Percentiles rank a stretch among this genome's conserved stretches.
phyloP scores from a whole-genome alignment of 2,888 invertebrate genomes.

The Acronicta leporina region DNA sequence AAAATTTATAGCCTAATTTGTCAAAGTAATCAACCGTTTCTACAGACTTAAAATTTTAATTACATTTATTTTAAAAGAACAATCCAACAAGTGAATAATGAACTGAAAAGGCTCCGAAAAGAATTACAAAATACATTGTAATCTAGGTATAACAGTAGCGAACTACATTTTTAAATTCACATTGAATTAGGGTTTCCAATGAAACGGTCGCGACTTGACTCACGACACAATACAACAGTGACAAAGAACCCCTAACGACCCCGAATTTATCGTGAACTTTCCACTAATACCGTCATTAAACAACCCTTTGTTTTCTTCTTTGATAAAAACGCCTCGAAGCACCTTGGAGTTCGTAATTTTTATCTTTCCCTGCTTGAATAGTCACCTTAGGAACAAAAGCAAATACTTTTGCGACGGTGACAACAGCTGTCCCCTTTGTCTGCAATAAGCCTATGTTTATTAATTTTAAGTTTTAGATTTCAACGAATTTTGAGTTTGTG shows the following conservation, averaged over 20 bases:
- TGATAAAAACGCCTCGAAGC: constrained; percentile 84
- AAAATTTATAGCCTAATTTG: constrained; percentile 39
- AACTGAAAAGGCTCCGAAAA: constrained; percentile 5
- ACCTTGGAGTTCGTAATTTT: constrained; percentile 84
- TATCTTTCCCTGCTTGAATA: constrained; percentile 81
- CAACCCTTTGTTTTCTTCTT: constrained; percentile 86
- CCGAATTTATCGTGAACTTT: constrained; percentile 87
- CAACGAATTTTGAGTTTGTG: constrained; percentile 34
- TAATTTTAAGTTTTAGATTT: constrained; percentile 51
- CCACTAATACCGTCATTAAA: constrained; percentile 87
- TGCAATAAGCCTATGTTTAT: constrained; percentile 59
- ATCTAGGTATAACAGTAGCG: constrained; percentile 19
- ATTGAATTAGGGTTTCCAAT: constrained; percentile 69
- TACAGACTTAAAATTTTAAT: constrained; percentile 28
- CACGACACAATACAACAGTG: constrained; percentile 80
- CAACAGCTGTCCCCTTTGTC: constrained; percentile 67
- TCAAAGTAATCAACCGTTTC: constrained; percentile 34
- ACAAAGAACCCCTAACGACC: constrained; percentile 86
- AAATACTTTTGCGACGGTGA: constrained; percentile 73
- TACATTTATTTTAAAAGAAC: constrained; percentile 38
- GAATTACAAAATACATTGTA: constrained; percentile 9
- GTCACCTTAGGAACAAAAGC: constrained; percentile 77
- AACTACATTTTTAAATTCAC: constrained; percentile 57
- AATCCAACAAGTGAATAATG: constrained; percentile 32
- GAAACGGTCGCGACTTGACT: constrained; percentile 72